These are phyloP conservation scores for Halictus quadricinctus DNA, from an alignment of 2,888 invertebrate species.

Conservation along the genomic window DNA sequence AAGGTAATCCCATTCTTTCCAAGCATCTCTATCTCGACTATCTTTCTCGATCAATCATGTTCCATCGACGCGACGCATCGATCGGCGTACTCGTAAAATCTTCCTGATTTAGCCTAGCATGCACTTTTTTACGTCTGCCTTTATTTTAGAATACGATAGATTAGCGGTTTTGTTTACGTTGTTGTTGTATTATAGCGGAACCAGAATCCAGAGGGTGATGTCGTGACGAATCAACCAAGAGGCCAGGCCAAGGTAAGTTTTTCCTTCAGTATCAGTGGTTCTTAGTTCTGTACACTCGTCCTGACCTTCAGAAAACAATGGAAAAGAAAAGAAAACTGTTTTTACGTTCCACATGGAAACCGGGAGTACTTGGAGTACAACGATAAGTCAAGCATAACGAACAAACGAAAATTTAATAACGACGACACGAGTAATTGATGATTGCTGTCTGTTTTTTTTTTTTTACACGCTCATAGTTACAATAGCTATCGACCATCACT, in stretches of 20 bases:
- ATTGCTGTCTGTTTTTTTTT: neutral
- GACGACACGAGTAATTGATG: neutral
- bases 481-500: neutral
- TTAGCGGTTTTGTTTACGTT: slow-evolving; percentile 82
- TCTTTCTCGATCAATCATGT: slow-evolving; percentile 23
- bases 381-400: neutral
- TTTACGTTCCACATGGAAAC: neutral
- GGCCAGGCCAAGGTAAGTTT: slow-evolving; percentile 78
- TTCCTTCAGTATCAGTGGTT: slow-evolving; percentile 53
- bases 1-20: neutral
- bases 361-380: neutral
- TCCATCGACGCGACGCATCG: slow-evolving; percentile 15
- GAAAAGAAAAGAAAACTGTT: neutral
- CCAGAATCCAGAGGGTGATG: slow-evolving; percentile 79
- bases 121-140: slow-evolving; percentile 51
- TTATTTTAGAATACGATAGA: slow-evolving; percentile 72
- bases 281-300: slow-evolving; percentile 37
- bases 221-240: slow-evolving; percentile 80
- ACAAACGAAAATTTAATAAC: neutral
- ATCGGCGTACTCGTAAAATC: slow-evolving; percentile 32
- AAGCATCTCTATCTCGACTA: neutral
- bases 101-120: slow-evolving; percentile 49
- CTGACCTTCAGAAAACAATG: neutral
- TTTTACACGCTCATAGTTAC: neutral
- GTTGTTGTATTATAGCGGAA: slow-evolving; percentile 82